Percentiles rank a stretch among this genome's conserved stretches.
Evolutionary conservation across 1,140 invertebrate genomes (phyloP).

Genomic region (Heliconius eleuchia): DNA sequence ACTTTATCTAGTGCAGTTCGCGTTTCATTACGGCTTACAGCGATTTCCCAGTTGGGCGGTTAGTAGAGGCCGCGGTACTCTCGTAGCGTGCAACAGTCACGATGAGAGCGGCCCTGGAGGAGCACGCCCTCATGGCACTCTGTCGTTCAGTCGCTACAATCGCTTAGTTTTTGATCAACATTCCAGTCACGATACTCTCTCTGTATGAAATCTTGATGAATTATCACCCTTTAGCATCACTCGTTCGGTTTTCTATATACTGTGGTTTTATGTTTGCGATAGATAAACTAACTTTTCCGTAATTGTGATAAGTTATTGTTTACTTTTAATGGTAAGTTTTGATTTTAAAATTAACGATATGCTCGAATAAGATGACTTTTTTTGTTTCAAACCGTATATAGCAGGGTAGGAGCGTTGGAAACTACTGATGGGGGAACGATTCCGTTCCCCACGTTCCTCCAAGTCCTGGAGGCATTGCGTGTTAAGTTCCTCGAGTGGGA

Average conservation of each 20-base stretch:
- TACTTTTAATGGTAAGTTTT: neutral
- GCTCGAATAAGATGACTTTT: no score
- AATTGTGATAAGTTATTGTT: neutral
- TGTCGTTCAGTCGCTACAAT: constrained; percentile 36
- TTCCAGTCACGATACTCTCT: constrained; percentile 35
- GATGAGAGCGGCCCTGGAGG: constrained; percentile 51
- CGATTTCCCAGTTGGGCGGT: constrained; percentile 24
- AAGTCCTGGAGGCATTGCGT: no score
- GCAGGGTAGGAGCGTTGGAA: no score
- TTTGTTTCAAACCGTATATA: no score
- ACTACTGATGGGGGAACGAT: no score
- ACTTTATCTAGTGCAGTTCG: neutral
- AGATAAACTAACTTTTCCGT: neutral
- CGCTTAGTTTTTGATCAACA: constrained; percentile 41
- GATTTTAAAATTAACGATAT: neutral
- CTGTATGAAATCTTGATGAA: constrained; percentile 31
- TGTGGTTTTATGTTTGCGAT: neutral
- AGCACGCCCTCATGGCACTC: constrained; percentile 46
- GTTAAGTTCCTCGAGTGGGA: no score
- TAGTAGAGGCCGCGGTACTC: constrained; percentile 21
- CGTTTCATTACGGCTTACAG: neutral
- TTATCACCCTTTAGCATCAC: constrained; percentile 19
- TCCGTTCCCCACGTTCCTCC: no score
- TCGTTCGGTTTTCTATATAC: neutral
- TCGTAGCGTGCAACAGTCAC: constrained; percentile 49